Evolutionary conservation across 2,888 invertebrate species (phyloP).

Genomic region (Laothoe populi): DNA sequence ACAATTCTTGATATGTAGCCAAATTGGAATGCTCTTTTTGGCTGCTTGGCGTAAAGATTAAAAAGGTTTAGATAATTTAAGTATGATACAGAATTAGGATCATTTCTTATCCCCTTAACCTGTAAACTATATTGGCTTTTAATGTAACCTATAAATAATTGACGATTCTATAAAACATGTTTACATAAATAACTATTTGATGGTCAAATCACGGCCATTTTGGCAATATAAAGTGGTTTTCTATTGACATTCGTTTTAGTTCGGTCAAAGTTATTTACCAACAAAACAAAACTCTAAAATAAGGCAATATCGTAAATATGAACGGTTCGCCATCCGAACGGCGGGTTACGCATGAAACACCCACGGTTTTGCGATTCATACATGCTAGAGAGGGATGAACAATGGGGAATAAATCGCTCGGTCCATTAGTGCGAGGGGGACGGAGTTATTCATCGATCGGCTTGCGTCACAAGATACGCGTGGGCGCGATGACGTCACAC

Average conservation of each 20-base stretch:
- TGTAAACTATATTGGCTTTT: too few relatives aligned
- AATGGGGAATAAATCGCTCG: conserved; percentile 28
- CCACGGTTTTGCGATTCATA: conserved; percentile 77
- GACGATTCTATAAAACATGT: neutral
- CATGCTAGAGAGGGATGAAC: conserved; percentile 58
- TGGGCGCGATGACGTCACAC: conserved; percentile 83
- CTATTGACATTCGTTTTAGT: conserved; percentile 33
- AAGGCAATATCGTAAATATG: conserved; percentile 59
- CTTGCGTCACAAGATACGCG: conserved; percentile 80
- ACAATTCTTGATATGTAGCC: too few relatives aligned
- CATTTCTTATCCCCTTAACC: too few relatives aligned
- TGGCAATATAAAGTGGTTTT: neutral
- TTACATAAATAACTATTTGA: conserved; percentile 2
- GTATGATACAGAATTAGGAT: too few relatives aligned
- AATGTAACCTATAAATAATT: neutral
- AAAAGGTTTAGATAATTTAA: too few relatives aligned
- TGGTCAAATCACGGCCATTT: neutral
- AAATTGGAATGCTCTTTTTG: too few relatives aligned
- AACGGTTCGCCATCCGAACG: conserved; percentile 53
- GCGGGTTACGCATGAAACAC: conserved; percentile 73
- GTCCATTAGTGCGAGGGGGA: conserved; percentile 49
- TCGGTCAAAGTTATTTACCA: conserved; percentile 57
- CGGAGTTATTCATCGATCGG: conserved; percentile 69
- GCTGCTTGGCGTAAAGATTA: too few relatives aligned
- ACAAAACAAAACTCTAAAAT: conserved; percentile 65